Evolutionary conservation across 1,140 invertebrate species (phyloP).

Genomic region (Trypoxylus dichotomus): DNA sequence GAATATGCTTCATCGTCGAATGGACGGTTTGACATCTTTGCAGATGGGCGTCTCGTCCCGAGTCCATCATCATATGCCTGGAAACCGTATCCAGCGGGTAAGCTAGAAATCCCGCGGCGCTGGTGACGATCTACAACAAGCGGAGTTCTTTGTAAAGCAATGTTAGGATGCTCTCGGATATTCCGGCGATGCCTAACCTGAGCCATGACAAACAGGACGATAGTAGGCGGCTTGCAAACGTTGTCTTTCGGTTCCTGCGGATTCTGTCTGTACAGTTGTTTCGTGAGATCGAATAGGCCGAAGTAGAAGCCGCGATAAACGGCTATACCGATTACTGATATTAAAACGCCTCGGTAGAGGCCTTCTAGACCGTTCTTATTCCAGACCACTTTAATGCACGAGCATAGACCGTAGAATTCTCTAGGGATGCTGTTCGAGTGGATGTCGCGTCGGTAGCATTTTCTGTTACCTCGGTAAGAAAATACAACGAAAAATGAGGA

Average conservation of each 20-base stretch:
- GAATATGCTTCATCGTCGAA: neutral
- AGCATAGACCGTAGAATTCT: slow-evolving; percentile 30
- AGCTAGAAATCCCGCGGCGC: slow-evolving; percentile 16
- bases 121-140: slow-evolving; percentile 14
- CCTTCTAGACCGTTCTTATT: slow-evolving; percentile 7
- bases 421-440: neutral
- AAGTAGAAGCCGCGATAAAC: slow-evolving; percentile 32
- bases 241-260: neutral
- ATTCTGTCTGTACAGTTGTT: neutral
- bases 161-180: neutral
- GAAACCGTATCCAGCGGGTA: slow-evolving; percentile 32
- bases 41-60: neutral
- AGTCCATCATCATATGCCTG: slow-evolving; percentile 28
- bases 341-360: slow-evolving; percentile 18
- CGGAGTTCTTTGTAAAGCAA: neutral
- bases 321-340: slow-evolving; percentile 20
- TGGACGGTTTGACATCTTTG: neutral
- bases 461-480: neutral
- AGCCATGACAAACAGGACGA: neutral
- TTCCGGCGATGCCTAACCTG: neutral
- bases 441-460: neutral
- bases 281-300: slow-evolving; percentile 26
- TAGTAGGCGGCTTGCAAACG: neutral
- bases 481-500: neutral
- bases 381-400: neutral